Evolutionary conservation across 2,797 vertebrate species (phyloP).

Genomic region (Sebastes melanostomus): DNA sequence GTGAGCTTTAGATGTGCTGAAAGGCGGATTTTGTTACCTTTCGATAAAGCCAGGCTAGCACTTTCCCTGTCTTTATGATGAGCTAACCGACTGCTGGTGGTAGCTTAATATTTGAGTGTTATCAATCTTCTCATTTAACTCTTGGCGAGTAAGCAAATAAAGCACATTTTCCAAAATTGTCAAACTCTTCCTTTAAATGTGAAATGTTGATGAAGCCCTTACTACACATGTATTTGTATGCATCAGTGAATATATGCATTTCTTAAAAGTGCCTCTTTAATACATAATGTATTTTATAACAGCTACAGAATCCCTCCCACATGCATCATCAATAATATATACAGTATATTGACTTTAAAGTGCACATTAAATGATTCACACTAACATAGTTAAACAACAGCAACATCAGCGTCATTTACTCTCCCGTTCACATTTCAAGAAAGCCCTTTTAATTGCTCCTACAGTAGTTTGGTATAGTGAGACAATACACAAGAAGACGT

Average conservation of each 20-base stretch:
- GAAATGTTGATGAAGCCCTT: constrained; percentile 33
- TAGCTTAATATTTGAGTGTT: too few species aligned
- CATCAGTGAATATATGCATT: neutral
- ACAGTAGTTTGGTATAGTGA: constrained; percentile 4
- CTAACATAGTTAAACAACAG: constrained; percentile 34
- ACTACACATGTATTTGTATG: neutral
- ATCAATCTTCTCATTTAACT: neutral
- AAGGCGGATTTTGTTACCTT: too few species aligned
- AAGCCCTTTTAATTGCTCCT: constrained; percentile 61
- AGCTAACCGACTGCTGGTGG: too few species aligned
- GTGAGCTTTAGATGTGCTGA: too few species aligned
- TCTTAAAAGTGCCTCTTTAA: neutral
- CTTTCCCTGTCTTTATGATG: too few species aligned
- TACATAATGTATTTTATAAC: constrained; percentile 10
- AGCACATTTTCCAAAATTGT: neutral
- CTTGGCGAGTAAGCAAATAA: neutral
- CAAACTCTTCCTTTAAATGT: neutral
- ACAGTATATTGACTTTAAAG: constrained; percentile 43
- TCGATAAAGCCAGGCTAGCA: too few species aligned
- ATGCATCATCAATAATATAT: constrained; percentile 58
- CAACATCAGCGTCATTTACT: constrained; percentile 27
- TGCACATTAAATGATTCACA: constrained; percentile 57
- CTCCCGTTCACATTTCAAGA: constrained; percentile 41
- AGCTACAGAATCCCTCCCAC: constrained; percentile 20
- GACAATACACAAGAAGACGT: constrained; percentile 15